Base-by-base conservation (phyloP, 1,140 invertebrate genomes). In the Plectrocnemia conspersa region DNA sequence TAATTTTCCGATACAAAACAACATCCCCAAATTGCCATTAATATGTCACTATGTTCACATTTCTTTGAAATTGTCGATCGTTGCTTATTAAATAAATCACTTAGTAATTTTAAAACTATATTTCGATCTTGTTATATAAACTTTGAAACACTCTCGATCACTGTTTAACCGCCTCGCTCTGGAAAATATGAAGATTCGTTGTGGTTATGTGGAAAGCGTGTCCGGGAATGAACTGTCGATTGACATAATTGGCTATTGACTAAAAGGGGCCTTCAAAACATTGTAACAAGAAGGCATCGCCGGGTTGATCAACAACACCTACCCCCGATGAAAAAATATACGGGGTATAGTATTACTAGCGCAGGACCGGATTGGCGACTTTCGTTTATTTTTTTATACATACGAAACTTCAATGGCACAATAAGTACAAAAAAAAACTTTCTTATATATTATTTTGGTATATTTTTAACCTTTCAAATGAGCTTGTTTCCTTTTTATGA, bases 221-320 rank as follows among this genome's bases (percentile, higher is more conserved):
- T 19, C 16, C 45, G 29, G 23, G 36, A 52, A 54, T 56, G 54
- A 55, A 56, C 59, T 55, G 59, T 47, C 59, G 55, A 61, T 61
- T 61, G 59, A 61, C 59, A 61, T 61, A 61, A 61, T 61, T 61
- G 59, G 59, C 52, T 58, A 61, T 61, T 61, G 59, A 61, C 59
- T 61, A 61, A 61, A 52, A 56, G 55, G 59, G 59, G 55, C 46
- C 52, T 57, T 44, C 33, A 55, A 58, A 61, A 61, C 59, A 61
- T 53, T 49, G 45, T 50, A 53, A 52, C 54, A 48, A 25, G 54
- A 54, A 60, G 49, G 58, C 54, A 60, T 53, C 48, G 44, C 33
- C 41, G 41, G 58, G 40, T 50, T 32, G 57, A 54, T 48, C 44
- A 49, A 56, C 47, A 45, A 56, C 58, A 60, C 58, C 58, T 60